These are phyloP conservation scores for Clitarchus hookeri DNA, from an alignment of 2,888 invertebrate genomes.

Conservation along the genomic window DNA sequence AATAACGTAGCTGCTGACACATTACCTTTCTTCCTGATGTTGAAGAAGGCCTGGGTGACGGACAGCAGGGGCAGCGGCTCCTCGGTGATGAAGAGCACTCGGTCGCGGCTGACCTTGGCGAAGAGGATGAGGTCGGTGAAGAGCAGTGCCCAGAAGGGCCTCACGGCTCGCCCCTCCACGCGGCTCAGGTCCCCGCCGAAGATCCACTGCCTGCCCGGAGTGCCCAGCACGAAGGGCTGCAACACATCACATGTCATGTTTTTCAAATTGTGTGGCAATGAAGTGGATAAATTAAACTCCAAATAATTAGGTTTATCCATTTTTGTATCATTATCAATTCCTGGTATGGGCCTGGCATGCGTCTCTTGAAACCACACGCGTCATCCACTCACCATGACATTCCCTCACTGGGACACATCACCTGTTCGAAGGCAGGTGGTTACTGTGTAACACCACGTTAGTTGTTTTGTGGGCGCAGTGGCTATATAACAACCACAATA, in stretches of 20 bases:
- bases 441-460: too few relatives aligned
- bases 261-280: too few relatives aligned
- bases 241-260: constrained; percentile 36
- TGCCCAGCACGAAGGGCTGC: constrained; percentile 80
- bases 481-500: too few relatives aligned
- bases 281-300: too few relatives aligned
- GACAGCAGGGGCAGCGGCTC: constrained; percentile 79
- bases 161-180: constrained; percentile 79
- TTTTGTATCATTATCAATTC: too few relatives aligned
- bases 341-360: too few relatives aligned
- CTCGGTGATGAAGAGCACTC: constrained; percentile 85
- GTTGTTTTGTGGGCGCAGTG: too few relatives aligned
- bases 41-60: constrained; percentile 83
- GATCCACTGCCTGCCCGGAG: constrained; percentile 86
- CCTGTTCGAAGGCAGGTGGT: too few relatives aligned
- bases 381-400: too few relatives aligned
- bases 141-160: constrained; percentile 84
- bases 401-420: too few relatives aligned
- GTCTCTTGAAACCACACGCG: too few relatives aligned
- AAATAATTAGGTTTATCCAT: too few relatives aligned
- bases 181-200: constrained; percentile 84
- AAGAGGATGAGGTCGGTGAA: constrained; percentile 85
- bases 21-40: constrained; percentile 74
- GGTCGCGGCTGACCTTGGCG: constrained; percentile 82
- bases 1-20: constrained; percentile 27